phyloP scores from a whole-genome alignment of 1,140 invertebrate genomes.

The Heliothis subflexa region DNA sequence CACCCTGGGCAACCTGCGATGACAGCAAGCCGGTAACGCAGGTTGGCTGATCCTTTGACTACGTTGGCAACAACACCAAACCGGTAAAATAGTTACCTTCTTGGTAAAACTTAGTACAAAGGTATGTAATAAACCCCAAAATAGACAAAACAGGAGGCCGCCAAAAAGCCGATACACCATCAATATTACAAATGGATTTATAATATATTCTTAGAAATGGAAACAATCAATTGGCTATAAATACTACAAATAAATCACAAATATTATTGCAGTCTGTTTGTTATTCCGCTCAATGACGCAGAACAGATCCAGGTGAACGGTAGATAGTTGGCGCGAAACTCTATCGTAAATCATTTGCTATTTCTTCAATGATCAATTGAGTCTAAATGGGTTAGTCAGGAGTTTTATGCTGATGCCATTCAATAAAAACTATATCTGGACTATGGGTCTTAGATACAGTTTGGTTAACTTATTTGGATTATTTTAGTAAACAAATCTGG shows the following conservation, averaged over 20 bases:
- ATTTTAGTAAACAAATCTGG: too few relatives aligned
- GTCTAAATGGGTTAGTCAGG: not conserved
- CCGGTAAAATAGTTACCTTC: too few relatives aligned
- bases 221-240: not conserved
- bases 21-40: too few relatives aligned
- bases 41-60: too few relatives aligned
- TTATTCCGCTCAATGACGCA: constrained; percentile 21
- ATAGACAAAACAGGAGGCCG: too few relatives aligned
- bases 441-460: too few relatives aligned
- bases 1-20: too few relatives aligned
- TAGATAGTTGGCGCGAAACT: not conserved
- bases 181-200: not conserved
- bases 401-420: not conserved
- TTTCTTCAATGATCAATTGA: constrained; percentile 11
- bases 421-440: not conserved
- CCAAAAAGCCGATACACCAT: too few relatives aligned
- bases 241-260: constrained; percentile 12
- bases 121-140: too few relatives aligned
- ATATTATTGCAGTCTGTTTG: constrained; percentile 12
- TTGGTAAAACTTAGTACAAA: too few relatives aligned
- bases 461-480: too few relatives aligned
- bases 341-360: not conserved
- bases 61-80: too few relatives aligned
- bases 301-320: not conserved
- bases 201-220: not conserved